Conservation (phyloP, 2,888 invertebrate species). For the Suillia variegata region DNA sequence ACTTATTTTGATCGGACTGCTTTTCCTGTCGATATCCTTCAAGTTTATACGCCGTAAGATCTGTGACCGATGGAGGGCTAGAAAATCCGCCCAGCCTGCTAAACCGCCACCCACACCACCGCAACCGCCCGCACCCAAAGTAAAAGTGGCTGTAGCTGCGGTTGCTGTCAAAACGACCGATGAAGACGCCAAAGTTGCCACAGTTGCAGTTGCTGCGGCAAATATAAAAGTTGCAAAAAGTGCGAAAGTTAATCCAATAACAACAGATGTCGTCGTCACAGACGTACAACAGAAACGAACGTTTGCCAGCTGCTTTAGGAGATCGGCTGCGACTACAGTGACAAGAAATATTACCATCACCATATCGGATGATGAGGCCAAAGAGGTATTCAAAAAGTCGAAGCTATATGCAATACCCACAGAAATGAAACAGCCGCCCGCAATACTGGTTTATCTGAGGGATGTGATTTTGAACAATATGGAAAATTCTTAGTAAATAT, state of each 20-base stretch:
- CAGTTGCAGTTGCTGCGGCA: background rate
- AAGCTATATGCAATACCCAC: constrained; percentile 41
- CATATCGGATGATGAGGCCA: constrained; percentile 36
- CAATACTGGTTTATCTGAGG: constrained; percentile 39
- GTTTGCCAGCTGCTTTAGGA: background rate
- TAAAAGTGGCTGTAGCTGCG: too few relatives aligned
- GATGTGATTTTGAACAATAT: constrained; percentile 18
- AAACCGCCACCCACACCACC: too few relatives aligned
- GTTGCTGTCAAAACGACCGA: background rate
- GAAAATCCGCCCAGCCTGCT: too few relatives aligned
- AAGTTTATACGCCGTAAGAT: background rate
- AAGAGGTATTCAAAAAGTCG: constrained; percentile 41
- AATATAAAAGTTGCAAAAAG: background rate
- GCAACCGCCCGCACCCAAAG: too few relatives aligned
- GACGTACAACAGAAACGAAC: background rate
- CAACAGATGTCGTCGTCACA: background rate
- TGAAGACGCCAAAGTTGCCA: background rate
- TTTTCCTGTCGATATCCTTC: constrained; percentile 19
- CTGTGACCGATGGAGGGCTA: too few relatives aligned
- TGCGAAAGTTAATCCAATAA: background rate
- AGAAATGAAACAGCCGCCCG: constrained; percentile 52
- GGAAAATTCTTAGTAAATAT: too few relatives aligned
- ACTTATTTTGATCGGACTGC: constrained; percentile 16
- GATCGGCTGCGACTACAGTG: background rate
- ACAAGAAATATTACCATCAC: constrained; percentile 25